Percentiles rank a stretch among this genome's conserved stretches.
Conservation (phyloP, 2,888 invertebrate genomes). For the Galerucella pusilla region DNA sequence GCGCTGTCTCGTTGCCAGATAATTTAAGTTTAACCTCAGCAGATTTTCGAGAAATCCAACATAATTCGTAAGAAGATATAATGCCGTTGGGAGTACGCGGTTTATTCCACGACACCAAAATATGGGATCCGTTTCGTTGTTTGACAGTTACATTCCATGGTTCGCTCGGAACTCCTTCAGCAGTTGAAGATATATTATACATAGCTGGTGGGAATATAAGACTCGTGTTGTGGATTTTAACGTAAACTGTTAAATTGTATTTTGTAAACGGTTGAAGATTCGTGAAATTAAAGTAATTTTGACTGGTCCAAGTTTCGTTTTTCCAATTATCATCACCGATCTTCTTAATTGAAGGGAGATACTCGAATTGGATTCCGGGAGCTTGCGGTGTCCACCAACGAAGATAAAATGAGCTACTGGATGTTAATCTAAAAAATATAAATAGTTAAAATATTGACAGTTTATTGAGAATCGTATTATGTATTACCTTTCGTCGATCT, state of each 20-base stretch:
- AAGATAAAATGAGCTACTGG: constrained; percentile 26
- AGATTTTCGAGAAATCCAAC: constrained; percentile 71
- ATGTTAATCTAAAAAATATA: constrained; percentile 19
- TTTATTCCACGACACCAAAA: constrained; percentile 76
- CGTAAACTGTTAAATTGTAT: constrained; percentile 86
- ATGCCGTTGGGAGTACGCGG: constrained; percentile 74
- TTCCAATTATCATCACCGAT: constrained; percentile 67
- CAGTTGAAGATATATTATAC: constrained; percentile 69
- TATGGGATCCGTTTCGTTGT: constrained; percentile 74
- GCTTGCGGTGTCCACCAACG: constrained; percentile 28
- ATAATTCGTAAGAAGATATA: constrained; percentile 73
- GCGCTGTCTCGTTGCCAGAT: constrained; percentile 65
- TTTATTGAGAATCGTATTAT: neutral
- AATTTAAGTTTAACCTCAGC: constrained; percentile 68
- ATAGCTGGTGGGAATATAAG: constrained; percentile 72
- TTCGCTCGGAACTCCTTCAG: constrained; percentile 75
- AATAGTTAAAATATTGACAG: neutral
- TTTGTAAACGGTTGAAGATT: constrained; percentile 75
- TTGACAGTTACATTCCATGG: constrained; percentile 74
- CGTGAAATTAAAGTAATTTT: constrained; percentile 71
- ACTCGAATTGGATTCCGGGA: constrained; percentile 69
- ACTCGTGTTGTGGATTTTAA: constrained; percentile 69
- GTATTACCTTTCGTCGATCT: constrained; percentile 68
- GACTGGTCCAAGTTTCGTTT: constrained; percentile 74
- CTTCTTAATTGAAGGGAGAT: constrained; percentile 75